A percentile compares a stretch with the other conserved stretches of the same genome.
Conservation (phyloP, 2,888 invertebrate genomes). For the Neocrepidodera transversa region DNA sequence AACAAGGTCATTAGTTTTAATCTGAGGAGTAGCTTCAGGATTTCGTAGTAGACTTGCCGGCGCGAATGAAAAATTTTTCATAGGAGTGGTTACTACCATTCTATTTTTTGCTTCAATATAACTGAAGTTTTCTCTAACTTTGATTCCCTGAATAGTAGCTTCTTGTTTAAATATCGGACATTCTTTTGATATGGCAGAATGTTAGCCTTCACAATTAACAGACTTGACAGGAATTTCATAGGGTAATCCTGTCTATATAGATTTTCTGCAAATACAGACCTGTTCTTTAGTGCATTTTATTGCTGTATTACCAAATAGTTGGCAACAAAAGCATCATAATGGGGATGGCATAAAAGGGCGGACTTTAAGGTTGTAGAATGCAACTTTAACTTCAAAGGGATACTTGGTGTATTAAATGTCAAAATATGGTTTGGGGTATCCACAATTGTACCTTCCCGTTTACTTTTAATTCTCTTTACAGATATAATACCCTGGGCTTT, state of each 20-base stretch:
- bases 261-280: conserved; percentile 29
- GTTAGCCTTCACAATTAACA: conserved; percentile 27
- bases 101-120: conserved; percentile 10
- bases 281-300: conserved; percentile 16
- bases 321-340: conserved; percentile 34
- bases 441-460: conserved; percentile 10
- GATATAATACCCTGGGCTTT: conserved; percentile 1
- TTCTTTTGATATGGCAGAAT: conserved; percentile 27
- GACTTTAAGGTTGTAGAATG: conserved; percentile 33
- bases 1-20: neutral
- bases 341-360: conserved; percentile 39
- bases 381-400: conserved; percentile 28
- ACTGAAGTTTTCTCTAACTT: conserved; percentile 9
- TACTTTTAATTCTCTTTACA: conserved; percentile 12
- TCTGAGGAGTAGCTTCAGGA: too few relatives aligned
- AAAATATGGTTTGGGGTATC: conserved; percentile 34
- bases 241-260: conserved; percentile 17
- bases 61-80: neutral
- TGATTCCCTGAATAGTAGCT: conserved; percentile 29
- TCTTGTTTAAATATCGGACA: conserved; percentile 33
- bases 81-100: neutral
- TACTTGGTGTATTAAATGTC: conserved; percentile 37
- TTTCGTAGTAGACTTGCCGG: neutral
- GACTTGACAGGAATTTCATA: conserved; percentile 11
- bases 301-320: conserved; percentile 29